Base-by-base conservation (phyloP, 2,113 vertebrate genomes). In the Halcyon senegalensis region DNA sequence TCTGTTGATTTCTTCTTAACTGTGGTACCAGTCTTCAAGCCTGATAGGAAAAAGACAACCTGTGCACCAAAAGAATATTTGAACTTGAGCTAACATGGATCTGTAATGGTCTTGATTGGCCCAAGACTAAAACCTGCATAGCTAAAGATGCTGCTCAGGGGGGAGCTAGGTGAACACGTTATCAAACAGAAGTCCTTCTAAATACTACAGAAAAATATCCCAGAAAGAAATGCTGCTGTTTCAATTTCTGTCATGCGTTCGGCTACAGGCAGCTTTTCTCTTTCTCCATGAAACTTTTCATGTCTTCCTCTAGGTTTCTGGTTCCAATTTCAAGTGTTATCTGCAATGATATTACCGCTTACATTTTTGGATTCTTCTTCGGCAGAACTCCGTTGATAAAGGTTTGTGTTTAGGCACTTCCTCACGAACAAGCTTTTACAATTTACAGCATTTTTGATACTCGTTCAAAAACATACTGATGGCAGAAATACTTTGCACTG, bases 301-400 rank as follows among this genome's bases (percentile, higher is more conserved):
- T 79, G 41, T 95, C 43, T 95, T 90, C 78, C 66, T 94, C 30
- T 96, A 99, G 99, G 99, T 99, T 99, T 96, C 98, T 99, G 60
- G 99, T 99, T 96, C 99, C 99, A 62, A 99, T 99, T 95, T 99
- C 99, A 90, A 99, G 99, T 72, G 99, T 99, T 70, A 99, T 99
- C 97, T 99, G 99, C 95, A 99, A 99, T 80, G 99, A 99, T 97
- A 99, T 99, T 90, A 98, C 98, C 8, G 99, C 99, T 88, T 99
- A 99, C 93, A 96, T 99, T 97, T 99, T 99, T 96, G 99, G 99
- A 74, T 99, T 99, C 98, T 99, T 99, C 97, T 99, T 99, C 93
- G 99, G 99, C 78, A 98, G 99, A 97, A 99, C 99, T 88, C 99
- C 99, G 3, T 98, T 99, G 92, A 99, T 99, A 92, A 99, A 99